Percentiles rank a stretch among this genome's conserved stretches.
phyloP scores from a whole-genome alignment of 2,797 vertebrate species.

The Tapera naevia region DNA sequence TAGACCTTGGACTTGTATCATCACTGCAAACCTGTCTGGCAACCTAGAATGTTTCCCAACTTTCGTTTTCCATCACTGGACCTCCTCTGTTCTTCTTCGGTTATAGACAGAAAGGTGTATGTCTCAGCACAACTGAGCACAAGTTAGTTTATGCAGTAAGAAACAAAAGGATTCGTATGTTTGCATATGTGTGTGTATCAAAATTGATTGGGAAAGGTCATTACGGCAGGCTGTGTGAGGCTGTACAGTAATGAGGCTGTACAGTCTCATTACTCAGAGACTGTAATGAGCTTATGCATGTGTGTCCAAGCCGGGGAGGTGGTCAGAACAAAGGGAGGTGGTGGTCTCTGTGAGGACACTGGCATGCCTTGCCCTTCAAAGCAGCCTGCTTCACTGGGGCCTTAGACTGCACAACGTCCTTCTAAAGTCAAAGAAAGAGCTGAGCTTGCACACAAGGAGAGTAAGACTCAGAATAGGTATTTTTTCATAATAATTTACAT shows the following conservation, averaged over 20 bases:
- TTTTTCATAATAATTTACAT: not conserved
- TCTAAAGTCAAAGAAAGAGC: not conserved
- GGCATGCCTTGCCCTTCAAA: rapidly evolving
- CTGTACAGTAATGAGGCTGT: no score
- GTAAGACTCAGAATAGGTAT: not conserved
- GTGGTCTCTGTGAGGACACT: not conserved
- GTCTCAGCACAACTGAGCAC: not conserved
- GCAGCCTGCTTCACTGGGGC: not conserved
- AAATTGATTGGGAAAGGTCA: not conserved
- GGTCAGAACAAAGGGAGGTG: not conserved
- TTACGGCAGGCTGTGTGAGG: not conserved
- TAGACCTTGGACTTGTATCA: not conserved
- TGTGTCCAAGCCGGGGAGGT: not conserved
- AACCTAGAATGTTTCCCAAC: not conserved
- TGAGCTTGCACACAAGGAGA: not conserved
- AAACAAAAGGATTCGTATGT: not conserved
- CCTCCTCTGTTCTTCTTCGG: not conserved
- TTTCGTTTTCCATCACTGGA: not conserved
- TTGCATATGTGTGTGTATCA: not conserved
- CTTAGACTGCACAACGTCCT: not conserved
- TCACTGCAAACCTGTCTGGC: not conserved
- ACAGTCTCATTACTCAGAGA: no score
- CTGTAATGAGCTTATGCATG: rapidly evolving
- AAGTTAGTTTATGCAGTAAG: not conserved
- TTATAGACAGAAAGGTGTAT: not conserved